Percentiles rank a stretch among this genome's conserved stretches.
phyloP scores from a whole-genome alignment of 2,797 vertebrate genomes.

The Sparidentex hasta region DNA sequence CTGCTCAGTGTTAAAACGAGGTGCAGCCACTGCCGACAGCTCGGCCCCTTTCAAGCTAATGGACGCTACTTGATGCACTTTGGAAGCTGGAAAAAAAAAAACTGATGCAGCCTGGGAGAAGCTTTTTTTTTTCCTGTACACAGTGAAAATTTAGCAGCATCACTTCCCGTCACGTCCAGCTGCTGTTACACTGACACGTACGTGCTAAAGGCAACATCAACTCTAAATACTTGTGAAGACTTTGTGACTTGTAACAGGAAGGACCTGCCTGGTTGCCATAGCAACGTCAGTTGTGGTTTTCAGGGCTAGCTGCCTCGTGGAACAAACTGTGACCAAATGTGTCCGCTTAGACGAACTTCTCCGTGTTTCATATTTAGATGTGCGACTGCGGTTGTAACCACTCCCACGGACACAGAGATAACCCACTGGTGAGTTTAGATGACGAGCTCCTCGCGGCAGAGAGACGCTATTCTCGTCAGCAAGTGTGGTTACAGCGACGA shows the following conservation, averaged over 20 bases:
- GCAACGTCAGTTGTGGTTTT: conserved; percentile 48
- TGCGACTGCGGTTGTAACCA: not conserved
- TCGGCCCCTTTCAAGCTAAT: conserved; percentile 17
- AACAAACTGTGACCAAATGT: not conserved
- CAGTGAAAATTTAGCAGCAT: not conserved
- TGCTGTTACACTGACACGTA: not conserved
- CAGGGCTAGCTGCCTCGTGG: not conserved
- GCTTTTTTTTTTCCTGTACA: too few relatives aligned
- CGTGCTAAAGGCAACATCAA: too few relatives aligned
- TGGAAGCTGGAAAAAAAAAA: not conserved
- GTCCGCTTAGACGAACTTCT: not conserved
- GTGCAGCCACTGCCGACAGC: not conserved
- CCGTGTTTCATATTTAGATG: not conserved
- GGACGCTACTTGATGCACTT: conserved; percentile 25
- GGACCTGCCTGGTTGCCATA: conserved; percentile 23
- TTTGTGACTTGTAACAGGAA: conserved; percentile 43
- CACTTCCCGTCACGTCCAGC: not conserved
- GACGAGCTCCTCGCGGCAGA: not conserved
- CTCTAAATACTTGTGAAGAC: not conserved
- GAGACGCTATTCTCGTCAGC: not conserved
- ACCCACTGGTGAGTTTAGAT: too few relatives aligned
- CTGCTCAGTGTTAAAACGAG: conserved; percentile 12
- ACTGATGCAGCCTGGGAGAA: too few relatives aligned
- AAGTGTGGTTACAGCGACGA: not conserved
- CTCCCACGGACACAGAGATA: not conserved